Base-by-base conservation (phyloP, 2,797 vertebrate genomes). In the Microctenopoma stevenorrisi region DNA sequence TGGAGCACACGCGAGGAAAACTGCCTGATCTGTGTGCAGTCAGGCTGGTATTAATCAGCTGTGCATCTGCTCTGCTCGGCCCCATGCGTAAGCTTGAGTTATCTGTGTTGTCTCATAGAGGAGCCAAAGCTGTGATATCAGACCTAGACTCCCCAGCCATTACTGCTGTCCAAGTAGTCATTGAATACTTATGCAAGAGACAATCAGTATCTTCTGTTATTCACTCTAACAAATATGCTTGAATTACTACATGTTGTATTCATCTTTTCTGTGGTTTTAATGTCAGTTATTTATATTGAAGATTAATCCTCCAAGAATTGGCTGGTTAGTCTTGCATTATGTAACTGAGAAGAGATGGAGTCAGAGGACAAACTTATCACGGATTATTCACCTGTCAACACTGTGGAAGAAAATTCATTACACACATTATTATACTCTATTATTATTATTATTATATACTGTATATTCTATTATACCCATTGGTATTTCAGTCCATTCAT, bases 11-110 rank as follows among this genome's bases (percentile, higher is more conserved):
- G 76, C 69, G 70, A 67, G 79, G 71, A 82, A 72, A 87, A 83
- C 51, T 4, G 72, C 49, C 73, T 75, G 83, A 83, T 81, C 56
- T 74, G 71, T 81, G 82, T 67, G 80, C 82, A 82, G 54, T 85
- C 75, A 83, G 86, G 74, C 81, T 76, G 85, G 73, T 86, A 68
- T 56, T 89, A 87, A 88, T 91, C 85, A 85, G 88, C 84, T 74
- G 86, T 82, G 76, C 73, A 74, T 89, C 86, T 86, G 83, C 83
- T 82, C 18, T 28, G 71, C 65, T 79, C 42, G 0, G 59, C 74
- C 79, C 62, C 74, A 10, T 63, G 80, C 30, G 62, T 78, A 72
- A 8, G 60, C 66, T 82, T 81, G 64, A 76, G 70, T 75, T 87
- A 68, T 88, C 83, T 86, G 84, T 60, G 77, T 74, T 68, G 76